phyloP scores from a whole-genome alignment of 2,797 vertebrate species.

The Calcarius lapponicus region DNA sequence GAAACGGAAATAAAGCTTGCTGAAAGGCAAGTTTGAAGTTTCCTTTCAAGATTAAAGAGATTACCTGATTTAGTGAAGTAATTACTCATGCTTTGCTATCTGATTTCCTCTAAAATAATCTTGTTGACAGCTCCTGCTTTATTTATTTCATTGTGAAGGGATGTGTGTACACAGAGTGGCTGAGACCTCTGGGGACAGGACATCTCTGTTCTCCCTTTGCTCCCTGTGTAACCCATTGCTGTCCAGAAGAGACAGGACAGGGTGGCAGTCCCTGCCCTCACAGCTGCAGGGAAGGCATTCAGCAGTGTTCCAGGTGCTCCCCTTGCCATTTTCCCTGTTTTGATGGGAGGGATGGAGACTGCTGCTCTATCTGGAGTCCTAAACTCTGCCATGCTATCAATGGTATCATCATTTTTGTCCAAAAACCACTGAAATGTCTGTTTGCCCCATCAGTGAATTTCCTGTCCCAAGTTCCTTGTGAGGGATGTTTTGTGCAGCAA shows the following conservation, averaged over 20 bases:
- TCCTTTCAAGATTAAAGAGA: slow-evolving; percentile 55
- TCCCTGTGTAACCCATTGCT: background rate
- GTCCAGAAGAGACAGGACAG: background rate
- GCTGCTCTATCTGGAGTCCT: background rate
- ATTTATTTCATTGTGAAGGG: background rate
- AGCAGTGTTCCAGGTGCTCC: background rate
- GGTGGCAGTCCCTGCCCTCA: background rate
- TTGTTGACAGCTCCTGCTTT: slow-evolving; percentile 23
- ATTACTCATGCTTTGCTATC: slow-evolving; percentile 52
- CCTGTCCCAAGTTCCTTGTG: background rate
- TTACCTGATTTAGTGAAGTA: slow-evolving; percentile 49
- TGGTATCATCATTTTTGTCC: background rate
- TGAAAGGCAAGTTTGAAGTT: slow-evolving; percentile 37
- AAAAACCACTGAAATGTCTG: fast-evolving
- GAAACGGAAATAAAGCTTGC: slow-evolving; percentile 51
- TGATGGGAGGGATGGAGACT: background rate
- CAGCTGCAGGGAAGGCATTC: background rate
- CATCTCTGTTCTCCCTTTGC: background rate
- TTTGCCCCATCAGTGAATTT: background rate
- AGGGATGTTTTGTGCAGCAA: background rate
- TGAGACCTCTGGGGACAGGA: background rate
- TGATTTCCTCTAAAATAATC: slow-evolving; percentile 43
- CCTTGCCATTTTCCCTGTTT: background rate
- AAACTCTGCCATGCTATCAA: background rate
- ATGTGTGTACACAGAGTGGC: background rate